Percentiles rank a stretch among this genome's conserved stretches.
phyloP scores from a whole-genome alignment of 1,140 invertebrate genomes.

The Paraescarpia echinospica region DNA sequence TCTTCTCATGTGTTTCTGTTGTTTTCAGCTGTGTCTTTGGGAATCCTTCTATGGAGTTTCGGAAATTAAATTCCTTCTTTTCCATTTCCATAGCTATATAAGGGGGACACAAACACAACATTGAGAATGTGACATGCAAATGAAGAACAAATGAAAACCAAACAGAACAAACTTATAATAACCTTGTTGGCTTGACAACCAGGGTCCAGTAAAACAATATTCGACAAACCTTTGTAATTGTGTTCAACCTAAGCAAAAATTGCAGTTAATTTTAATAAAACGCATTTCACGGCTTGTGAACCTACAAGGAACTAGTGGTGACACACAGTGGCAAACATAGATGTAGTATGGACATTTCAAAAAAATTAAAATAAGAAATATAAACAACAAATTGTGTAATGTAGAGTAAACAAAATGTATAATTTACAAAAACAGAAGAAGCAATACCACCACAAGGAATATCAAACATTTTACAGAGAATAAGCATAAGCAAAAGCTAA shows the following conservation, averaged over 20 bases:
- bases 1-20: conserved; percentile 45
- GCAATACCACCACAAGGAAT: too few species aligned
- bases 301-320: too few species aligned
- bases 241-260: too few species aligned
- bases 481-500: neutral
- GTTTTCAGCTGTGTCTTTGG: conserved; percentile 38
- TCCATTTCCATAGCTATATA: conserved; percentile 14
- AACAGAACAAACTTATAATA: neutral
- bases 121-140: neutral
- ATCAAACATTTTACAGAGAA: neutral
- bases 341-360: too few species aligned
- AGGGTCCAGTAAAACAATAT: too few species aligned
- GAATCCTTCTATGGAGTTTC: conserved; percentile 39
- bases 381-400: neutral
- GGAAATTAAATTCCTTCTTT: conserved; percentile 19
- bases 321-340: too few species aligned
- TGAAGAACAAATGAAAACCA: neutral
- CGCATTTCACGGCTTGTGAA: too few species aligned
- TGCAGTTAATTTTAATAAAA: too few species aligned
- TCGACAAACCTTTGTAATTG: too few species aligned
- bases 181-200: neutral
- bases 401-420: neutral
- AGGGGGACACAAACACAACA: neutral
- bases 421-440: neutral
- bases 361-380: too few species aligned